A percentile compares a stretch with the other conserved stretches of the same genome.
phyloP scores from a whole-genome alignment of 2,113 vertebrate species.

The Corvus hawaiiensis region DNA sequence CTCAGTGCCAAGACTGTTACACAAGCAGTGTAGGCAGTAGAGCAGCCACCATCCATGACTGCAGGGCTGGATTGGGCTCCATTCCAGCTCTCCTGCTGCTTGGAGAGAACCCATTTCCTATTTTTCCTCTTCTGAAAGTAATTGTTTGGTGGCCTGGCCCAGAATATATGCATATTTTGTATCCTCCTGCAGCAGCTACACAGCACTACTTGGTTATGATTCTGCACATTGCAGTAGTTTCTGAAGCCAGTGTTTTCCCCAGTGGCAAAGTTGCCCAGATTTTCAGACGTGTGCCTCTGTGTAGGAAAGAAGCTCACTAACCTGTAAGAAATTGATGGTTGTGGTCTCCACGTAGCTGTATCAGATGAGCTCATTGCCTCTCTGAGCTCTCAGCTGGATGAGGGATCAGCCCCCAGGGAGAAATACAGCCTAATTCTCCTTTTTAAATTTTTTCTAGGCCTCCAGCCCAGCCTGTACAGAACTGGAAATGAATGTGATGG shows the following conservation, averaged over 20 bases:
- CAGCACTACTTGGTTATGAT: neutral
- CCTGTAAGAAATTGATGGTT: neutral
- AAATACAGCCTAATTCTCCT: neutral
- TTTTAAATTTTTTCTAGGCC: constrained; percentile 70
- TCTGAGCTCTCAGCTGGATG: rapidly evolving
- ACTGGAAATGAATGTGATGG: constrained; percentile 94
- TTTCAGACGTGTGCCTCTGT: neutral
- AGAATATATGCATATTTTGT: neutral
- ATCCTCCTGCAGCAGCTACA: neutral
- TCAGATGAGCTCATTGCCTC: neutral
- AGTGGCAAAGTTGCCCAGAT: neutral
- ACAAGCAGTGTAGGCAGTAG: neutral
- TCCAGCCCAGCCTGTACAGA: constrained; percentile 96
- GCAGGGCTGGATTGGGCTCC: neutral
- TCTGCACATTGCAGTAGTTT: neutral
- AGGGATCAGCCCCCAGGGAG: neutral
- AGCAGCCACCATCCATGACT: neutral
- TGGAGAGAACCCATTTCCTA: neutral
- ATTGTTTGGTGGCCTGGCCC: neutral
- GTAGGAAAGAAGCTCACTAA: neutral
- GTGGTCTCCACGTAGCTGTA: neutral
- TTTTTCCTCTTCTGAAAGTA: neutral
- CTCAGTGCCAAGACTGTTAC: neutral
- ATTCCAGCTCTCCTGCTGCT: neutral
- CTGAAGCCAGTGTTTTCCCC: neutral